A percentile compares a stretch with the other conserved stretches of the same genome.
Evolutionary conservation across 2,797 vertebrate species (phyloP).

Genomic region (Alosa sapidissima): DNA sequence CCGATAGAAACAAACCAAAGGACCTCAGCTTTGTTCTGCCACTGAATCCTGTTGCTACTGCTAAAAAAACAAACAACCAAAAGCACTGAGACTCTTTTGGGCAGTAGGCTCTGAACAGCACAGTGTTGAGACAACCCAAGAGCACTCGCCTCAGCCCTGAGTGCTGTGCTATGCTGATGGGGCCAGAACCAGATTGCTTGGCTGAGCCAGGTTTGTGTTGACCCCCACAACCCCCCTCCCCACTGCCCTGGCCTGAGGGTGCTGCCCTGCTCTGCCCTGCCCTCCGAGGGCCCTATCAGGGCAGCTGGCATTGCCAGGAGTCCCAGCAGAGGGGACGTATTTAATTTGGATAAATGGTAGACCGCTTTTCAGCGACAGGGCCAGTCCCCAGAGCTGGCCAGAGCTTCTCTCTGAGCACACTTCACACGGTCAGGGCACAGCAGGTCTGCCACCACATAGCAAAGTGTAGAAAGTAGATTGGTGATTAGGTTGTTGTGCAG

Average conservation of each 20-base stretch:
- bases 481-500: background rate
- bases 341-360: conserved; percentile 70
- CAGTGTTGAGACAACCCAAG: background rate
- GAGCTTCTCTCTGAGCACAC: background rate
- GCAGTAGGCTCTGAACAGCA: background rate
- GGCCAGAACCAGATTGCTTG: background rate
- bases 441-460: background rate
- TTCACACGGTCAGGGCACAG: background rate
- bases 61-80: background rate
- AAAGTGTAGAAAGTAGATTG: background rate
- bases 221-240: background rate
- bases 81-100: background rate
- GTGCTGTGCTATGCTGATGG: background rate
- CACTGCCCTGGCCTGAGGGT: background rate
- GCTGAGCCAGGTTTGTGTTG: background rate
- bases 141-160: background rate
- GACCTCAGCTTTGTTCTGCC: background rate
- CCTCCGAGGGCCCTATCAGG: conserved; percentile 56
- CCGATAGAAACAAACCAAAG: background rate
- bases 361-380: background rate
- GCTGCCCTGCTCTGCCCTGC: conserved; percentile 40
- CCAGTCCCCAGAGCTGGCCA: background rate
- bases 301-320: conserved; percentile 65
- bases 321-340: conserved; percentile 61
- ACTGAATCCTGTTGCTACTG: background rate